Percentiles rank a stretch among this genome's conserved stretches.
Evolutionary conservation across 2,113 vertebrate species (phyloP).

Genomic region (human): DNA sequence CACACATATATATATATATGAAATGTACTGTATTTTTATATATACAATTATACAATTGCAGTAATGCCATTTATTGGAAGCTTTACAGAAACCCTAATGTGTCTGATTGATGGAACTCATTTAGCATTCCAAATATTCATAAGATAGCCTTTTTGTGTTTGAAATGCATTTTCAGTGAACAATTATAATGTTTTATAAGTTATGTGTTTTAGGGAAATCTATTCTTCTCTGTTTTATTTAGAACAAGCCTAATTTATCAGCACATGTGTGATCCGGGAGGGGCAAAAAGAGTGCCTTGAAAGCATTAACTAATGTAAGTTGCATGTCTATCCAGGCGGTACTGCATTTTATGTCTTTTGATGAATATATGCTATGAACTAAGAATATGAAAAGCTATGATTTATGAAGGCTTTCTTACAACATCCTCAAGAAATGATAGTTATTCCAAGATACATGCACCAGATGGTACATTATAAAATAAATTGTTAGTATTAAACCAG

Average conservation of each 20-base stretch:
- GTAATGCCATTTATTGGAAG: conserved; percentile 1
- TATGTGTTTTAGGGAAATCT: conserved; percentile 69
- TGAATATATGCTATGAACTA: conserved; percentile 36
- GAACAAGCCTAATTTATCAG: conserved; percentile 41
- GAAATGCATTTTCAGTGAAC: conserved; percentile 53
- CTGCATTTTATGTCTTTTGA: conserved; percentile 47
- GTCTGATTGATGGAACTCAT: conserved; percentile 36
- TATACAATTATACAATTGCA: not conserved
- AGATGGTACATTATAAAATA: conserved; percentile 47
- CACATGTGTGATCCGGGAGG: not conserved
- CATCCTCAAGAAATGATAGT: conserved; percentile 26
- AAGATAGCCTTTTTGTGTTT: conserved; percentile 53
- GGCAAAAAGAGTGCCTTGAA: conserved; percentile 1
- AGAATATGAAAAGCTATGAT: conserved; percentile 17
- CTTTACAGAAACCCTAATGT: conserved; percentile 62
- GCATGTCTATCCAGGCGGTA: not conserved
- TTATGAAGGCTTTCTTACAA: conserved; percentile 31
- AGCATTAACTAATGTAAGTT: conserved; percentile 65
- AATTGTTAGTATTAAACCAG: not conserved
- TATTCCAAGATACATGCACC: conserved; percentile 10
- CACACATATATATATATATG: not conserved
- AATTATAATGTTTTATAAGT: conserved; percentile 48
- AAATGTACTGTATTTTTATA: not conserved
- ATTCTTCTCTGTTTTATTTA: conserved; percentile 36
- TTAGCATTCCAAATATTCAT: conserved; percentile 59